Percentiles rank a stretch among this genome's conserved stretches.
Evolutionary conservation across 2,113 vertebrate species (phyloP).

Genomic region (Pangasianodon gigas): DNA sequence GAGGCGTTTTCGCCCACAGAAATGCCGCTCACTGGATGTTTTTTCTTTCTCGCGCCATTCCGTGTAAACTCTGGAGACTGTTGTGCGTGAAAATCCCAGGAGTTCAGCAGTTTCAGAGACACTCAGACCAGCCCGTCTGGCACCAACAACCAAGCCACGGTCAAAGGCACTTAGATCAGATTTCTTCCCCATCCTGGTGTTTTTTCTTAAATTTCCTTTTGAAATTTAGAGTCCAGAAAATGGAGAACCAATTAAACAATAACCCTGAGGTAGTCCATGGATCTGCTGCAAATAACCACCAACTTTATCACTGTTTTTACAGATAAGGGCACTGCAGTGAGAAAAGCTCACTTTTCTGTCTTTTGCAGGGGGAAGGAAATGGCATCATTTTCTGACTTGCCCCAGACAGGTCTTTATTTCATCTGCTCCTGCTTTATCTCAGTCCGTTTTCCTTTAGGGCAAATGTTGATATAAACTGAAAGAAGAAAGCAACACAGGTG

Average conservation of each 20-base stretch:
- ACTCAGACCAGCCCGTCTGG: constrained; percentile 18
- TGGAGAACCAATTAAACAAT: neutral
- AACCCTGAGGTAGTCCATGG: neutral
- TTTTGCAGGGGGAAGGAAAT: neutral
- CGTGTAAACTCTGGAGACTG: constrained; percentile 26
- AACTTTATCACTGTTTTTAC: neutral
- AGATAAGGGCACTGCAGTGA: neutral
- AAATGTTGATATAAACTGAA: neutral
- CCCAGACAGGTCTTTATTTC: neutral
- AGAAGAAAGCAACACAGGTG: neutral
- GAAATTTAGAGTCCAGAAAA: neutral
- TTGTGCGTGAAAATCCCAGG: constrained; percentile 16
- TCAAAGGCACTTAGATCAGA: constrained; percentile 25
- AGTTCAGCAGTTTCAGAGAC: constrained; percentile 13
- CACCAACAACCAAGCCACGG: constrained; percentile 14
- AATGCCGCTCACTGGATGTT: constrained; percentile 21
- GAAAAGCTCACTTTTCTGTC: neutral
- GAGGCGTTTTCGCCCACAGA: neutral
- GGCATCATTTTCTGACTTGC: neutral
- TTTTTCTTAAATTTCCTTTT: neutral
- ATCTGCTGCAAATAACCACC: constrained; percentile 1
- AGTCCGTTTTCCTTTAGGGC: neutral
- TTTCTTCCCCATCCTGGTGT: constrained; percentile 14
- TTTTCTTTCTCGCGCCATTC: constrained; percentile 29
- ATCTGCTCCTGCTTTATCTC: too few species aligned